A percentile compares a stretch with the other conserved stretches of the same genome.
phyloP scores from a whole-genome alignment of 2,797 vertebrate genomes.

The Sebastes oblongus region DNA sequence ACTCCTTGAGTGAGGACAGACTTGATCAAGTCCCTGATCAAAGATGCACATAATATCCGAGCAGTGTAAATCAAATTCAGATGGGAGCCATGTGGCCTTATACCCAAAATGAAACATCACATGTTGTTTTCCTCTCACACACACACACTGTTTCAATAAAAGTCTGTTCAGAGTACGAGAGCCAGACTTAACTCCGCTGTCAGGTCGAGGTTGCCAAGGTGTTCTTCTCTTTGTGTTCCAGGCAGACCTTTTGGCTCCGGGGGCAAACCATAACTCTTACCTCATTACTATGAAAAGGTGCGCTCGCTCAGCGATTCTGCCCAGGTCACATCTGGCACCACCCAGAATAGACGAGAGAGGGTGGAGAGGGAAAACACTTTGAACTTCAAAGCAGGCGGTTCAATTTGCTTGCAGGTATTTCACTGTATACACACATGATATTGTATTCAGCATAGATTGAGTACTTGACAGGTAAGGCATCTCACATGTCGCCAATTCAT shows the following conservation, averaged over 20 bases:
- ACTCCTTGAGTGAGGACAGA: neutral
- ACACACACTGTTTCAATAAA: constrained; percentile 58
- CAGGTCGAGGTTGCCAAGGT: constrained; percentile 54
- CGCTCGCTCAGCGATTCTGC: constrained; percentile 55
- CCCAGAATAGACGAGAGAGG: constrained; percentile 28
- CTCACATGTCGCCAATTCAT: neutral
- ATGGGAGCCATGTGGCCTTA: constrained; percentile 18
- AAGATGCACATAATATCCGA: neutral
- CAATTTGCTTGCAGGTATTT: constrained; percentile 34
- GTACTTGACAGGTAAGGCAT: neutral
- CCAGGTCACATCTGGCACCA: constrained; percentile 78
- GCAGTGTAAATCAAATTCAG: constrained; percentile 29
- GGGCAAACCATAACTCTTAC: constrained; percentile 65
- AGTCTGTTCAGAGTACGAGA: constrained; percentile 2
- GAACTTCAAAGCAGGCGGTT: constrained; percentile 72
- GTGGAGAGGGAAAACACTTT: constrained; percentile 44
- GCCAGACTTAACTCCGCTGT: constrained; percentile 37
- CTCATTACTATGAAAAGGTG: constrained; percentile 75
- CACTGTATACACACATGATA: constrained; percentile 20
- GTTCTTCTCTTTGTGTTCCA: constrained; percentile 59
- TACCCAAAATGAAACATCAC: constrained; percentile 30
- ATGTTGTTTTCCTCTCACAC: constrained; percentile 7
- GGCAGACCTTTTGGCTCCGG: constrained; percentile 54
- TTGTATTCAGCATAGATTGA: constrained; percentile 10
- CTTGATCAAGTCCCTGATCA: neutral